Conservation (phyloP, 2,888 invertebrate genomes). For the Anticlea derivata region DNA sequence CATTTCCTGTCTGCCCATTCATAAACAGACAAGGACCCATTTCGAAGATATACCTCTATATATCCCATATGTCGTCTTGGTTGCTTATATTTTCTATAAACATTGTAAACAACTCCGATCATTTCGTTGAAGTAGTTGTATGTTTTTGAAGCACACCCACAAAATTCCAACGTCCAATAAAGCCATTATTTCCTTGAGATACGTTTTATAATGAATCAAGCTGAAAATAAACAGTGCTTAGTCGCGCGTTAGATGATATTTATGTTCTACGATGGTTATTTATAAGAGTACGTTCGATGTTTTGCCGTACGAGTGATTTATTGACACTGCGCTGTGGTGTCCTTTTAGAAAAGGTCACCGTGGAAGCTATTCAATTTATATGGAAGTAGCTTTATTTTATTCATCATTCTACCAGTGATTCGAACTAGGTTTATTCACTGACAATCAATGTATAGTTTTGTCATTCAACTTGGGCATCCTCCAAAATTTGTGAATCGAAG, state of each 20-base stretch:
- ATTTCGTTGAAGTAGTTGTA: not conserved
- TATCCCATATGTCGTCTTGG: no score
- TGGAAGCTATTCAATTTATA: conserved; percentile 21
- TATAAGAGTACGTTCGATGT: conserved; percentile 29
- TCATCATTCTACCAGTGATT: not conserved
- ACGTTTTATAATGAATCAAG: conserved; percentile 27
- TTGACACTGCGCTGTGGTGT: conserved; percentile 23
- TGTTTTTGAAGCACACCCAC: not conserved
- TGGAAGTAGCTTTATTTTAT: not conserved
- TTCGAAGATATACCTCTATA: no score
- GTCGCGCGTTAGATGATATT: conserved; percentile 25
- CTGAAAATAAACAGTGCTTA: conserved; percentile 28
- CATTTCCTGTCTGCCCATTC: no score
- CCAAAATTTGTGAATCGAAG: no score
- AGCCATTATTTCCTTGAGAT: conserved; percentile 18
- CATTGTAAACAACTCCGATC: no score
- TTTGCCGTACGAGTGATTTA: conserved; percentile 37
- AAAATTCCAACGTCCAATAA: conserved; percentile 12
- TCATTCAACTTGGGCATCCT: no score
- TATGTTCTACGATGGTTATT: conserved; percentile 28
- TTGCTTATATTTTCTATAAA: no score
- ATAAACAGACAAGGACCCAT: no score
- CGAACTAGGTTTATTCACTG: no score
- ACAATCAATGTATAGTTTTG: no score
- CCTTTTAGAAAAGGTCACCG: conserved; percentile 35